Evolutionary conservation across 2,113 vertebrate species (phyloP), one percentile per base, ranked within the genome.

Genomic region (Mixornis gularis): DNA sequence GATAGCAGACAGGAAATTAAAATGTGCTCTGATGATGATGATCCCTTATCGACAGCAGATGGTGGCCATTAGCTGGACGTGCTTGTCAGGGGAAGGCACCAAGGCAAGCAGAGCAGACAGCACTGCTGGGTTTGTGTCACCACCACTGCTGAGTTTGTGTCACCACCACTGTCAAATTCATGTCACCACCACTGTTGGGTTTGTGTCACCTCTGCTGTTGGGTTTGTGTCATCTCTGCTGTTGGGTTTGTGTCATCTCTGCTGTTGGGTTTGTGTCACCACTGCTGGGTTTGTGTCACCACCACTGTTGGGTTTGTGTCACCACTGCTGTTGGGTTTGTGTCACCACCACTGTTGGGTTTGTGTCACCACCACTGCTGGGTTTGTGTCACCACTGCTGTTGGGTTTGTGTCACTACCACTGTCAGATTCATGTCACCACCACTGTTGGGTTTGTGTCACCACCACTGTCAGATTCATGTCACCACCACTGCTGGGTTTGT

Each of bases 1-100:
- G 97, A 97, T 96, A 97, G 96, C 95, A 76, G 77, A 95, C 97
- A 98, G 98, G 98, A 98, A 98, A 98, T 98, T 98, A 98, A 98
- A 98, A 86, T 79, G 92, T 92, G 56, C 92, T 38, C 5, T 66
- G 96, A 86, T 93, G 92, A 89, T 94, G 92, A 76, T 56, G 92
- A 95, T 92, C 82, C 63, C 52, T 94, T 97, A 92, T 97, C 84
- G 36, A 49, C 82, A 89, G n/a, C 96, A 98, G 97, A 96, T 97
- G 95, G 96, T 90, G 91, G 96, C 93, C 95, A 80, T 90, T 41
- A 94, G 94, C 94, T 94, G 92, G 70, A 41, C 3, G 65, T 91
- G 74, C 3, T 0, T 40, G 80, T 43, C 95, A 69, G 87, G 97
- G 95, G 79, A 79, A 95, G 91, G 95, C 88, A 66, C 34, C 89